Conservation (phyloP, 2,797 vertebrate species). For the Lacerta agilis region DNA sequence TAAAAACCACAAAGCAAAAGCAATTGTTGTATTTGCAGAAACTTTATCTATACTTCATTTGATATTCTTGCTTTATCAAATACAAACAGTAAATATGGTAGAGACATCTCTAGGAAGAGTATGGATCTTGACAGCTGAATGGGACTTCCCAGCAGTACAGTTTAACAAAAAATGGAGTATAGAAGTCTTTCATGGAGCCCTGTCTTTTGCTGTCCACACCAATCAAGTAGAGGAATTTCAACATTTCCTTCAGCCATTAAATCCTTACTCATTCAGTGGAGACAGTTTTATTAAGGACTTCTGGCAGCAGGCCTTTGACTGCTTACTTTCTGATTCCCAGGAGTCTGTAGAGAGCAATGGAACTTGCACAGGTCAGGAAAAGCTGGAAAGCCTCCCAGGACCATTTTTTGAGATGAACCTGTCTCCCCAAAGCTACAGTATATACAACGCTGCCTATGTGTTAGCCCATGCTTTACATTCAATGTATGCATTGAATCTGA, state of each 20-base stretch:
- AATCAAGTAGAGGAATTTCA: not conserved
- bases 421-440: constrained; percentile 19
- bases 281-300: constrained; percentile 1
- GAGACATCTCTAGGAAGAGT: not conserved
- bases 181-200: not conserved
- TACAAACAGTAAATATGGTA: not conserved
- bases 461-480: constrained; percentile 12
- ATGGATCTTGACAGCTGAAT: constrained; percentile 26
- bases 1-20: not conserved
- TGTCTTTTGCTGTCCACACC: constrained; percentile 16
- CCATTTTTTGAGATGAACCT: constrained; percentile 27
- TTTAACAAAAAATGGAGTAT: not conserved
- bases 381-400: constrained; percentile 14
- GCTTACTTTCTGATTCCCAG: not conserved
- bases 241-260: not conserved
- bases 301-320: constrained; percentile 27
- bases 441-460: constrained; percentile 1
- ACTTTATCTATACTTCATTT: not conserved
- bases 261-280: not conserved
- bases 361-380: constrained; percentile 12
- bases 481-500: not conserved
- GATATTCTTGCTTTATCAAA: not conserved
- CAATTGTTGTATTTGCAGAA: not conserved
- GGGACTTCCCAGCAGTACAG: constrained; percentile 21
- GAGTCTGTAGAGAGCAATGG: not conserved